Base-by-base conservation (phyloP, 2,888 invertebrate genomes). In the Quadroppia sp. region DNA sequence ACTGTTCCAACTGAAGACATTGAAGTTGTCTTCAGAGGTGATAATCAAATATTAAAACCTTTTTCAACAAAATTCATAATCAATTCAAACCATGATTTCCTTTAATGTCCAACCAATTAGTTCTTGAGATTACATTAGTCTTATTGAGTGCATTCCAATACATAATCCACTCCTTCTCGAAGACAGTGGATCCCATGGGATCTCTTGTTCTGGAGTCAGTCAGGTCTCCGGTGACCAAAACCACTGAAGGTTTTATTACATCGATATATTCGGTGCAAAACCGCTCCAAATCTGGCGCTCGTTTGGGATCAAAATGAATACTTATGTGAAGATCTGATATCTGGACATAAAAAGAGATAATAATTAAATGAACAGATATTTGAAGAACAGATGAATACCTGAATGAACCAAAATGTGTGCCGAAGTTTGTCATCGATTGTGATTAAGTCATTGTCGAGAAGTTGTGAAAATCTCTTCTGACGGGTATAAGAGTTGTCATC, bases 321-420 rank as follows among this genome's bases (percentile, higher is more conserved):
- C 93, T 94, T 76, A 94, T 88, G 82, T 94, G 94, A 77, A 94
- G 87, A 83, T 94, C 94, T 75, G 92, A 90, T 80, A 94, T 89
- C 92, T 94, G 82, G 25, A 79, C 25, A 56, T 4, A 23, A 3
- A 23, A 76, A 70, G 64, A 73, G 23, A 61, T 36, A 69, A 25
- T 71, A 28, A 69, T 11, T 7, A 23, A 2, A 45, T 20, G 36
- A 25, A 13, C 28, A 73, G 67, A 4, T 4, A 23, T 45, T 13
- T 71, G 36, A 23, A 36, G 36, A 36, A 36, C 36, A 1, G 23
- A n/a, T 25, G 78, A 79, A 82, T 82, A 90, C 90, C 87, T 91
- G 90, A 77, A 90, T 80, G 82, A 91, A 90, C 90, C 90, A 90
- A 77, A 90, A 84, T 69, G 91, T 82, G 72, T 78, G 75, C 36